Conservation (phyloP, 2,888 invertebrate genomes). For the Leptopterna dolabrata region DNA sequence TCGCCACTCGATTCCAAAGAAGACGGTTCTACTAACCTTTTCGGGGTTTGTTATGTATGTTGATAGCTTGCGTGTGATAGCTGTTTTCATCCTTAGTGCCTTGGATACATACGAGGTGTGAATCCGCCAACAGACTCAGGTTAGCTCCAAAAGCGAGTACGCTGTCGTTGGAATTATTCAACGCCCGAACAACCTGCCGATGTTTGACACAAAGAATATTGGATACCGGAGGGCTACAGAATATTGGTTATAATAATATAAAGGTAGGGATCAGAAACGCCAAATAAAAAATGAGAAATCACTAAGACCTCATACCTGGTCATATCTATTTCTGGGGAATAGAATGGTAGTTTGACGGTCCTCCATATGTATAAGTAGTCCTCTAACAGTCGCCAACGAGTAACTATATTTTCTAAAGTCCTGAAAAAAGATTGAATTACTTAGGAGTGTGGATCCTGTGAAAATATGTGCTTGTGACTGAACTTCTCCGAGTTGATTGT, state of each 20-base stretch:
- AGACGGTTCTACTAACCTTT: conserved; percentile 69
- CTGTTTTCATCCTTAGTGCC: conserved; percentile 77
- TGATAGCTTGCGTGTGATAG: conserved; percentile 88
- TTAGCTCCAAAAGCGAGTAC: conserved; percentile 86
- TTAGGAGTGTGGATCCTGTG: no score
- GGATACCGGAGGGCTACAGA: neutral
- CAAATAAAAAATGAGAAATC: conserved; percentile 42
- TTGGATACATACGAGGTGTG: conserved; percentile 89
- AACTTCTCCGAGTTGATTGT: no score
- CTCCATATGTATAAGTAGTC: conserved; percentile 84
- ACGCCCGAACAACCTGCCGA: conserved; percentile 76
- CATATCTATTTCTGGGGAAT: conserved; percentile 80
- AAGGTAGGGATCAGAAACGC: no score
- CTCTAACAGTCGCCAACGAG: conserved; percentile 80
- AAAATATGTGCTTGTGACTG: no score
- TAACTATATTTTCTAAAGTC: conserved; percentile 88
- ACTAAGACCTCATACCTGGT: conserved; percentile 68
- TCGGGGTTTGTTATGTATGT: conserved; percentile 83
- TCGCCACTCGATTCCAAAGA: no score
- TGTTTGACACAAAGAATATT: neutral
- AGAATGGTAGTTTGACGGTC: conserved; percentile 81
- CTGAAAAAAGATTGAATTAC: conserved; percentile 66
- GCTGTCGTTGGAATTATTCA: conserved; percentile 84
- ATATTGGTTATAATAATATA: no score
- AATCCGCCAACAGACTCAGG: conserved; percentile 83